Conservation (phyloP, 2,888 invertebrate genomes). For the Cerastis leucographa region DNA sequence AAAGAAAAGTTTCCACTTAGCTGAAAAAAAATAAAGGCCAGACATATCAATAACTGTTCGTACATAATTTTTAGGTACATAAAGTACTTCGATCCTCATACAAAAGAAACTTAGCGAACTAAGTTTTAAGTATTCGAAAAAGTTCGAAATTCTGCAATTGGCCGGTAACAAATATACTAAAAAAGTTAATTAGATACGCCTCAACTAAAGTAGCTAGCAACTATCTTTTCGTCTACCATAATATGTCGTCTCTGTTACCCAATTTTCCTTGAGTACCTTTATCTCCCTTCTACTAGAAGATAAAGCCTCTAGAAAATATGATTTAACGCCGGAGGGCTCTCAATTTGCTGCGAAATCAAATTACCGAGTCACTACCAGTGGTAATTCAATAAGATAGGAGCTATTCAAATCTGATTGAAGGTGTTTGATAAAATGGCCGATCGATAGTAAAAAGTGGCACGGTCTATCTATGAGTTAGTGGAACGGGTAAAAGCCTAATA, state of each 20-base stretch:
- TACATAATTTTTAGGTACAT: neutral
- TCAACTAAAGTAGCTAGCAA: neutral
- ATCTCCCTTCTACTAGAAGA: slow-evolving; percentile 33
- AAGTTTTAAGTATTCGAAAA: slow-evolving; percentile 24
- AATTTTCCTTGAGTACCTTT: slow-evolving; percentile 58
- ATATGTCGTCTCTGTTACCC: slow-evolving; percentile 26
- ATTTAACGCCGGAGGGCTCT: slow-evolving; percentile 57
- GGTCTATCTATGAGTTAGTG: no score
- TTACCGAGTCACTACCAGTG: slow-evolving; percentile 53
- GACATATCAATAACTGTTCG: neutral
- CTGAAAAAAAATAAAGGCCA: neutral
- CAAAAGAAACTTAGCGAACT: neutral
- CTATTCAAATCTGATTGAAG: slow-evolving; percentile 39
- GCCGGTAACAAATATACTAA: neutral
- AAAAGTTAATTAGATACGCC: neutral
- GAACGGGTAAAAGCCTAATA: neutral
- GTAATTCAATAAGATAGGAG: slow-evolving; percentile 55
- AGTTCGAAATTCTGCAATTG: no score
- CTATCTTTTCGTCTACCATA: neutral
- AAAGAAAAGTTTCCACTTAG: neutral
- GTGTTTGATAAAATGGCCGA: slow-evolving; percentile 15
- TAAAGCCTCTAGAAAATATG: slow-evolving; percentile 55
- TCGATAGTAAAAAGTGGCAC: neutral
- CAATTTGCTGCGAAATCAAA: slow-evolving; percentile 58
- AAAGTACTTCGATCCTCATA: neutral